Conservation (phyloP, 2,797 vertebrate species). For the Enteromius radiatus region DNA sequence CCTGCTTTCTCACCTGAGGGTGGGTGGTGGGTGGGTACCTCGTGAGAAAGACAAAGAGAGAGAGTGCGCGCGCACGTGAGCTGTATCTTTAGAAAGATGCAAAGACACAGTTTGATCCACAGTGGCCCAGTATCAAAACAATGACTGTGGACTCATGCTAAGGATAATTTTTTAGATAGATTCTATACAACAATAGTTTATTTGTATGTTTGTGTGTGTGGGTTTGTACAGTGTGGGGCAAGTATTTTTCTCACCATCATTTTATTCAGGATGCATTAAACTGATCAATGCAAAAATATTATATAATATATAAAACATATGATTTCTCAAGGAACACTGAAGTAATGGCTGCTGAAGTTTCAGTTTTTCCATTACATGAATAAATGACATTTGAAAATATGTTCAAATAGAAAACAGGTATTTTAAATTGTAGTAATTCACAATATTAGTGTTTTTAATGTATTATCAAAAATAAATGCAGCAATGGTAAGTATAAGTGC, state of each 20-base stretch:
- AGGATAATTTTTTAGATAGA: not conserved
- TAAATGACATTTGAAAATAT: not conserved
- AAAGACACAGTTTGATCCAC: not conserved
- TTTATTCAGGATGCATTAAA: not conserved
- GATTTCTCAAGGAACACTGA: not conserved
- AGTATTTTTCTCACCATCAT: too few relatives aligned
- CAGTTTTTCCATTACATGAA: not conserved
- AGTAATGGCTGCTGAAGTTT: not conserved
- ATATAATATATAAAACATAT: not conserved
- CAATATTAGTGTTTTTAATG: not conserved
- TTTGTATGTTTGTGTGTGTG: too few relatives aligned
- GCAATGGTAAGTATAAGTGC: not conserved
- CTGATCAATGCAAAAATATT: too few relatives aligned
- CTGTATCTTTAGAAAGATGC: not conserved
- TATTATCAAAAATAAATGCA: not conserved
- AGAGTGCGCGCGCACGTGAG: not conserved
- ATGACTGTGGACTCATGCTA: not conserved
- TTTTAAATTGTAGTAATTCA: not conserved
- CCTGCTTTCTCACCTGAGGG: slow-evolving; percentile 38
- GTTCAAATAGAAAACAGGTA: not conserved
- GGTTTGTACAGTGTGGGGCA: too few relatives aligned
- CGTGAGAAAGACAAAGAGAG: slow-evolving; percentile 13
- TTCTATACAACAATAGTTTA: too few relatives aligned
- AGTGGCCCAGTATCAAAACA: not conserved
- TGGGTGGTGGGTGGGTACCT: not conserved